These are phyloP conservation scores for Microcebus murinus DNA, from an alignment of 2,113 vertebrate genomes.

Conservation along the genomic window DNA sequence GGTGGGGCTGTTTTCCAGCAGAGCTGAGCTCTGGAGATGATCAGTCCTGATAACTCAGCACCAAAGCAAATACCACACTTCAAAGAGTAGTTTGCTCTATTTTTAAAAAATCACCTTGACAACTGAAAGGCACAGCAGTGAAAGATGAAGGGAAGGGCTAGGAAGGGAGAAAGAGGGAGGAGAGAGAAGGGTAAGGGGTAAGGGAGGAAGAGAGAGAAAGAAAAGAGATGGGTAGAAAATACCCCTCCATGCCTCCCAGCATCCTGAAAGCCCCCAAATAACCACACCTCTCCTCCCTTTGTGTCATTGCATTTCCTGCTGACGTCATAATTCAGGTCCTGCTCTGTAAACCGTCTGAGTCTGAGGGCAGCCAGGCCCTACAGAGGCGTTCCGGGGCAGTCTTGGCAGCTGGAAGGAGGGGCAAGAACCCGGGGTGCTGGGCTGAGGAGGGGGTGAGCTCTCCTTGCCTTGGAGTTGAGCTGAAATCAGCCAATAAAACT, in stretches of 20 bases:
- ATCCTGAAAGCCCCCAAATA: neutral
- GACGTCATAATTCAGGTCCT: neutral
- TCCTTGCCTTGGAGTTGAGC: slow-evolving; percentile 69
- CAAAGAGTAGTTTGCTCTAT: neutral
- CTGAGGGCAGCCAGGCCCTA: neutral
- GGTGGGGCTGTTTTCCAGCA: neutral
- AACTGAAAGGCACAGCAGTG: neutral
- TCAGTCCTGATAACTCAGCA: neutral
- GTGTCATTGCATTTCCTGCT: neutral
- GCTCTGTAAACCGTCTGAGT: neutral
- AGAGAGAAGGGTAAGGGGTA: neutral
- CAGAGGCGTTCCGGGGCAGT: neutral
- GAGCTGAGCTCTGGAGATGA: neutral
- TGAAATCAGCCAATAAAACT: slow-evolving; percentile 65
- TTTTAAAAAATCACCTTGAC: neutral
- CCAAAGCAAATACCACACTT: neutral
- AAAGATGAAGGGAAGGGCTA: neutral
- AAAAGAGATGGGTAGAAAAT: neutral
- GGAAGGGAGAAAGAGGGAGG: fast-evolving
- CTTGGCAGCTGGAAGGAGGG: neutral
- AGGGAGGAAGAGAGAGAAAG: neutral
- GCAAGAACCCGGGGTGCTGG: neutral
- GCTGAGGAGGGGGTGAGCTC: neutral
- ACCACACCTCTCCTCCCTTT: neutral
- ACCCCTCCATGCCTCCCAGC: neutral